Evolutionary conservation across 2,888 invertebrate genomes (phyloP).

Genomic region (Papilio demoleus): DNA sequence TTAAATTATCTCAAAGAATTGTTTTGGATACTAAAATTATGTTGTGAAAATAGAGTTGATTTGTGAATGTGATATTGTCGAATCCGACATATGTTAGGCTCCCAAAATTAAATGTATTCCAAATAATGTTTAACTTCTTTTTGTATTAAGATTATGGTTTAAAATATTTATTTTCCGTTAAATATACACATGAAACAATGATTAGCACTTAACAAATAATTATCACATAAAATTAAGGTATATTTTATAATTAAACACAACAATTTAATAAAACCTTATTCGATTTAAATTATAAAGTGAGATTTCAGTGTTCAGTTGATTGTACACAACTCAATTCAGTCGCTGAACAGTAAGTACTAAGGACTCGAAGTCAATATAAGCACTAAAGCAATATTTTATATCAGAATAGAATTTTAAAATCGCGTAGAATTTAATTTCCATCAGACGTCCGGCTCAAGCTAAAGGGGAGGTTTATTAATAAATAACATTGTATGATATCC

Average conservation of each 20-base stretch:
- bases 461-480: not conserved
- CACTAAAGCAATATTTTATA: not conserved
- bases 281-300: not conserved
- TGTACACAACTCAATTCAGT: conserved; percentile 6
- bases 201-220: too few species aligned
- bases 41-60: not conserved
- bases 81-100: too few species aligned
- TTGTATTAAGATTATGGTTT: too few species aligned
- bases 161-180: too few species aligned
- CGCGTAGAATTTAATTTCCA: conserved; percentile 13
- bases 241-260: too few species aligned
- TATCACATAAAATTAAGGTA: too few species aligned
- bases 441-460: not conserved
- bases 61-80: not conserved
- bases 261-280: too few species aligned
- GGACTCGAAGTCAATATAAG: not conserved
- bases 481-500: not conserved
- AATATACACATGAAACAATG: too few species aligned
- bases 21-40: not conserved
- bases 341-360: not conserved
- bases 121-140: too few species aligned
- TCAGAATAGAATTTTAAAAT: not conserved
- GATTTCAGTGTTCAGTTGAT: not conserved
- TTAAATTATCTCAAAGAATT: not conserved
- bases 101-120: too few species aligned